Evolutionary conservation across 2,888 invertebrate species (phyloP).

Genomic region (Tuberolachnus salignus): DNA sequence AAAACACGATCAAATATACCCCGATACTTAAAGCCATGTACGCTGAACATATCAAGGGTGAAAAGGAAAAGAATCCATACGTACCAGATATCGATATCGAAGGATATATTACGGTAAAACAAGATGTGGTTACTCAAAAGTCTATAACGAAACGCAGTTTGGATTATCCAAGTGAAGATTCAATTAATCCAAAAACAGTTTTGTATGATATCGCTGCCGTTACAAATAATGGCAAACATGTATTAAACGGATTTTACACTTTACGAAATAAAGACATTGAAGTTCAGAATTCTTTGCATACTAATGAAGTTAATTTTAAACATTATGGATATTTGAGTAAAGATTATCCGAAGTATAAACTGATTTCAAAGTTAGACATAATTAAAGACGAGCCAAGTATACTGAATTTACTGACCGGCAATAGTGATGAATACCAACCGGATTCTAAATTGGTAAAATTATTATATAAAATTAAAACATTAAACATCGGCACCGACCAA

Average conservation of each 20-base stretch:
- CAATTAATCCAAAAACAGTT: conserved; percentile 11
- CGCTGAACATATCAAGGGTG: not conserved
- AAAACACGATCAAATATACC: conserved; percentile 4
- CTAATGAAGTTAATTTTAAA: not conserved
- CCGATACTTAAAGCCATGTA: conserved; percentile 14
- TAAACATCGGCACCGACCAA: not conserved
- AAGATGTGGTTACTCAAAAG: not conserved
- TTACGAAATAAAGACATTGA: not conserved
- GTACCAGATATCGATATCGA: not conserved
- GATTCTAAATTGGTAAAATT: conserved; percentile 7
- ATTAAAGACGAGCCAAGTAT: not conserved
- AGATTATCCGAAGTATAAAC: not conserved
- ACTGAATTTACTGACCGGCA: not conserved
- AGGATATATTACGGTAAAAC: conserved; percentile 4
- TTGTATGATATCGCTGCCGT: conserved; percentile 26
- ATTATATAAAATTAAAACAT: not conserved
- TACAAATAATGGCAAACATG: not conserved
- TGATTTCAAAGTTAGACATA: not conserved
- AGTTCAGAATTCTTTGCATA: not conserved
- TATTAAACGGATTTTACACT: conserved; percentile 1
- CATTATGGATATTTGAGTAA: not conserved
- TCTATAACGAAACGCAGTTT: not conserved
- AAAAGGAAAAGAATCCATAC: not conserved
- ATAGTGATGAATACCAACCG: not conserved
- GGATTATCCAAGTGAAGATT: not conserved